Evolutionary conservation across 37 sponge, comb jelly and placozoan genomes (phyloP), one percentile per base, ranked within the genome.

Genomic region (Halichondria panicea): DNA sequence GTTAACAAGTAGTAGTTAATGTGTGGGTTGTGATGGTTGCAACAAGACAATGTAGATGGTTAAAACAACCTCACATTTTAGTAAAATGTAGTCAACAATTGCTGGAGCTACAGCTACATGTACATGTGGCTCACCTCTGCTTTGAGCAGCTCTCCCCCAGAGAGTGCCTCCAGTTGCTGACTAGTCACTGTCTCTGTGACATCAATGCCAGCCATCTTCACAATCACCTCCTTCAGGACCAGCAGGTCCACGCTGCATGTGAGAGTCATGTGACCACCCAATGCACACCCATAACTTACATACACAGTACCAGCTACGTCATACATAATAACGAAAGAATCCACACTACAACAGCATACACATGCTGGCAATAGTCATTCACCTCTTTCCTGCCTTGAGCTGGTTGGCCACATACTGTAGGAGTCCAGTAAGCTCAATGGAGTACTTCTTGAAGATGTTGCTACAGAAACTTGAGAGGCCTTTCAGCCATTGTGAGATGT

Each of bases 151-250:
- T 96, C 91, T 15, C 96, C 94, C 7, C 96, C 99, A 21, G 89
- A 84, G 63, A 91, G 66, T 7, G 99, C 99, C 76, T 95, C 96
- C 50, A 95, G 68, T 75, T 98, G 99, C 0, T 87, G 75, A 4
- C 80, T 40, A 0, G 99, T 98, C 59, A 91, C 75, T 22, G 93
- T 96, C 42, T 91, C 96, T 1, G 91, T 76, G 37, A 78, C 82
- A 48, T 98, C 99, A 48, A 98, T 95, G 0, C 99, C 99, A 43
- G 96, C 72, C 99, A 98, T 98, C 63, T 92, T 88, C 81, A 88
- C 89, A 15, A 95, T 77, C 44, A 98, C 96, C 60, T 95, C 99
- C 75, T 98, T 92, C 78, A 95, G 62, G 43, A 98, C 93, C 71
- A 95, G 79, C 70, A 98, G 74, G 63, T 95, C 96, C 72, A 58